Percentiles rank a stretch among this genome's conserved stretches.
These are phyloP conservation scores for Hiodon tergisus DNA, from an alignment of 2,113 vertebrate genomes.

Conservation along the genomic window DNA sequence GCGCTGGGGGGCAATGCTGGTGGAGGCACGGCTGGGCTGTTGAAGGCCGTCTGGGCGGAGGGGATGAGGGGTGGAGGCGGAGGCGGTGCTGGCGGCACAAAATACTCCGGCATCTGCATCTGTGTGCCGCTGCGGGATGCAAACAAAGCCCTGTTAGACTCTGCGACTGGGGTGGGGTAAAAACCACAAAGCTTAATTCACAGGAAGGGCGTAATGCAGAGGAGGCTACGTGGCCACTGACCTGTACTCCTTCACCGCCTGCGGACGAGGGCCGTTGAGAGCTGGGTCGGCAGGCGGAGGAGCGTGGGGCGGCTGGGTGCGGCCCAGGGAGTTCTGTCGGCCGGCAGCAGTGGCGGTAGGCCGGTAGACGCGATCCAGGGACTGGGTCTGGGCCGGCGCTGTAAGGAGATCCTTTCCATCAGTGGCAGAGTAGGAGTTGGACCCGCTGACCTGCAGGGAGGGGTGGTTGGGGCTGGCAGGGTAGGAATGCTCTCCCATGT, in stretches of 20 bases:
- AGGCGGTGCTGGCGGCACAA: constrained; percentile 75
- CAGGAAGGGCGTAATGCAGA: not conserved
- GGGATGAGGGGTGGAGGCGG: constrained; percentile 79
- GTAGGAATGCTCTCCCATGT: constrained; percentile 68
- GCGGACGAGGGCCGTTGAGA: constrained; percentile 79
- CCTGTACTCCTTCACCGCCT: constrained; percentile 77
- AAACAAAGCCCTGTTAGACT: not conserved
- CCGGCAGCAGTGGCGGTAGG: constrained; percentile 46
- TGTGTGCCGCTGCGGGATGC: constrained; percentile 59
- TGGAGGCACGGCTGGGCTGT: constrained; percentile 61
- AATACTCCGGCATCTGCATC: constrained; percentile 74
- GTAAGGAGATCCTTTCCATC: constrained; percentile 65
- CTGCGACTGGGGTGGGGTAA: too few relatives aligned
- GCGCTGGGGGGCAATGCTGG: constrained; percentile 34
- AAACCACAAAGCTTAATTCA: too few relatives aligned
- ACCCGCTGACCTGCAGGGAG: constrained; percentile 58
- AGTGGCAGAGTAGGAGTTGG: constrained; percentile 52
- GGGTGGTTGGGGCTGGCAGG: constrained; percentile 81
- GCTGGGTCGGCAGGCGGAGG: constrained; percentile 60
- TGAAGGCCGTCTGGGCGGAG: constrained; percentile 78
- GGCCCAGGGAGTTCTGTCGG: constrained; percentile 73
- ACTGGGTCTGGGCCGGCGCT: constrained; percentile 63
- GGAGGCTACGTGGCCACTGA: constrained; percentile 43
- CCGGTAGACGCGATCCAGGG: constrained; percentile 68
- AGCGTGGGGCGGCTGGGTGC: constrained; percentile 66